Conservation (phyloP, 2,888 invertebrate species). For the Caenorhabditis sp. region DNA sequence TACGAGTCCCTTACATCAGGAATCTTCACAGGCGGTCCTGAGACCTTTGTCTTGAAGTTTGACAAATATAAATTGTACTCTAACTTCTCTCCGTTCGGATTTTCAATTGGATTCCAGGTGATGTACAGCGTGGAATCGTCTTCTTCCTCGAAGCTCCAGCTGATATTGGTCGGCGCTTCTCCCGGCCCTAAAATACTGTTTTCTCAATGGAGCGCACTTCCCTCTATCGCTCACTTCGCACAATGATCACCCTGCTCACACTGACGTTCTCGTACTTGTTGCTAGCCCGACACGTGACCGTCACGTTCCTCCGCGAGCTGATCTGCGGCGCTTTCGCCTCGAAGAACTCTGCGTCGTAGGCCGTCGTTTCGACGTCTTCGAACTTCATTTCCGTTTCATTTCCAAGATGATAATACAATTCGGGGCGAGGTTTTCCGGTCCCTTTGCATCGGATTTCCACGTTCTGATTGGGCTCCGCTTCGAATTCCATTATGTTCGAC, state of each 20-base stretch:
- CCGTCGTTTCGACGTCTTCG: slow-evolving; percentile 27
- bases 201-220: neutral
- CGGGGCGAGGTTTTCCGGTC: slow-evolving; percentile 56
- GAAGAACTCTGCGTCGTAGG: slow-evolving; percentile 14
- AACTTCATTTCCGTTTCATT: slow-evolving; percentile 39
- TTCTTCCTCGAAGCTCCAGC: slow-evolving; percentile 59
- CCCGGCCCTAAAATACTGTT: slow-evolving; percentile 55
- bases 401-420: slow-evolving; percentile 51
- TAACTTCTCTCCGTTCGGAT: slow-evolving; percentile 58
- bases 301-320: slow-evolving; percentile 47
- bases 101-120: slow-evolving; percentile 54
- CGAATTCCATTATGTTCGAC: slow-evolving; percentile 42
- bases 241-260: slow-evolving; percentile 27
- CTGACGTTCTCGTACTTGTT: slow-evolving; percentile 61
- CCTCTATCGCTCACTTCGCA: slow-evolving; percentile 44
- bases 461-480: slow-evolving; percentile 59
- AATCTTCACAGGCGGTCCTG: slow-evolving; percentile 46
- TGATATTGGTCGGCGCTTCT: slow-evolving; percentile 60
- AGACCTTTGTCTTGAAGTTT: slow-evolving; percentile 48
- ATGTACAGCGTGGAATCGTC: slow-evolving; percentile 55
- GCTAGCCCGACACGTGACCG: slow-evolving; percentile 52
- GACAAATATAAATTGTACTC: slow-evolving; percentile 56
- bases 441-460: slow-evolving; percentile 57
- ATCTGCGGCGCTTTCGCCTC: slow-evolving; percentile 45
- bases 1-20: slow-evolving; percentile 42